Percentiles rank a stretch among this genome's conserved stretches.
These are phyloP conservation scores for Nephrotoma appendiculata DNA, from an alignment of 2,888 invertebrate genomes.

Conservation along the genomic window DNA sequence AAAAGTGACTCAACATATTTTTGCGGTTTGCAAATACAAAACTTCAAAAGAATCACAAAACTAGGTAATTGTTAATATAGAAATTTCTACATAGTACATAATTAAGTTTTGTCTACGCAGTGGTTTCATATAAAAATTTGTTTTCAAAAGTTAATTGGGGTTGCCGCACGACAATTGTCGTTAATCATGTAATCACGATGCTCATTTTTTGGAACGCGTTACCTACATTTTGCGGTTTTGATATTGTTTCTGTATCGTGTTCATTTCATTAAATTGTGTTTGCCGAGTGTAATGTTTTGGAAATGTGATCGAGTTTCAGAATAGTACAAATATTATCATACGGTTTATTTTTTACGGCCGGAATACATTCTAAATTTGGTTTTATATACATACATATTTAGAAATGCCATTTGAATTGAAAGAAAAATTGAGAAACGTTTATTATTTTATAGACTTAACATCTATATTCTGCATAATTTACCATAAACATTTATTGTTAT, in stretches of 20 bases:
- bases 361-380: too few relatives aligned
- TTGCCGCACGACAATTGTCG: neutral
- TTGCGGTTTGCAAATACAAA: neutral
- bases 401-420: neutral
- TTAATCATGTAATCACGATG: neutral
- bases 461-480: neutral
- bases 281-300: too few relatives aligned
- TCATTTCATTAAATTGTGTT: neutral
- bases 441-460: neutral
- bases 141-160: neutral
- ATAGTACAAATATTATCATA: too few relatives aligned
- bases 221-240: neutral
- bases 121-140: too few relatives aligned
- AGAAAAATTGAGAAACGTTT: neutral
- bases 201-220: neutral
- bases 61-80: neutral
- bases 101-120: too few relatives aligned
- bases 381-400: too few relatives aligned
- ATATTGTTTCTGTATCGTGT: neutral
- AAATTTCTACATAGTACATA: neutral
- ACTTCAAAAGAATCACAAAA: neutral
- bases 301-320: too few relatives aligned
- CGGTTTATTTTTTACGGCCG: too few relatives aligned
- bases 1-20: neutral
- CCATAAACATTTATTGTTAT: neutral